These are phyloP conservation scores for Parnassius smintheus DNA, from an alignment of 2,888 invertebrate species.

Conservation along the genomic window DNA sequence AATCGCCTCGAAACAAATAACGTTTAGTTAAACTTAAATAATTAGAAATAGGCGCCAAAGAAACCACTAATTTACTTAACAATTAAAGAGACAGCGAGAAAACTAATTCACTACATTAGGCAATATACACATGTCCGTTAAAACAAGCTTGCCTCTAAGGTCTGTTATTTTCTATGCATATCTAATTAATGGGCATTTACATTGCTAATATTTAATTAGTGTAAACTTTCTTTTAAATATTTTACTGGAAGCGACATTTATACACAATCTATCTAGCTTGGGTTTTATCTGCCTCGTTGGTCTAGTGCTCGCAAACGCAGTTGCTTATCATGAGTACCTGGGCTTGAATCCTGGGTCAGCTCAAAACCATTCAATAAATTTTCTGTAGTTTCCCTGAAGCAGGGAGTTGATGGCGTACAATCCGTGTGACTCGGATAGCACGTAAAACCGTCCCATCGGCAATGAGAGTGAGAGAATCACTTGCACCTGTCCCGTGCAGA, in stretches of 20 bases:
- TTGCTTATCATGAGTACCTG: too few species aligned
- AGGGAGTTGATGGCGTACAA: too few species aligned
- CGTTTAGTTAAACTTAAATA: too few species aligned
- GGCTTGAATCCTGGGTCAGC: too few species aligned
- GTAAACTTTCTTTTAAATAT: background rate
- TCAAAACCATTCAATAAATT: too few species aligned
- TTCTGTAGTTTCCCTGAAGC: too few species aligned
- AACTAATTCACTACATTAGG: slow-evolving; percentile 20
- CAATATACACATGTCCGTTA: slow-evolving; percentile 40
- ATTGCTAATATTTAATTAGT: slow-evolving; percentile 59
- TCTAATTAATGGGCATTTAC: slow-evolving; percentile 63
- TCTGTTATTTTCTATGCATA: slow-evolving; percentile 66
- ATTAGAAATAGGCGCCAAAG: background rate
- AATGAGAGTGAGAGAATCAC: too few species aligned
- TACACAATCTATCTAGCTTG: background rate
- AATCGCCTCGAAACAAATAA: background rate
- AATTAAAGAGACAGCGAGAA: slow-evolving; percentile 12
- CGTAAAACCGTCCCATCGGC: too few species aligned
- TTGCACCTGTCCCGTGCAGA: too few species aligned
- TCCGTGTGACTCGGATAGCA: too few species aligned
- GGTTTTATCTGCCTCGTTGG: too few species aligned
- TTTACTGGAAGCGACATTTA: slow-evolving; percentile 13
- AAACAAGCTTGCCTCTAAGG: slow-evolving; percentile 32
- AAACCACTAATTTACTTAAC: slow-evolving; percentile 9
- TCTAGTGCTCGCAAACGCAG: too few species aligned